These are phyloP conservation scores for Asteroscopus sphinx DNA, from an alignment of 2,888 invertebrate species.

Conservation along the genomic window DNA sequence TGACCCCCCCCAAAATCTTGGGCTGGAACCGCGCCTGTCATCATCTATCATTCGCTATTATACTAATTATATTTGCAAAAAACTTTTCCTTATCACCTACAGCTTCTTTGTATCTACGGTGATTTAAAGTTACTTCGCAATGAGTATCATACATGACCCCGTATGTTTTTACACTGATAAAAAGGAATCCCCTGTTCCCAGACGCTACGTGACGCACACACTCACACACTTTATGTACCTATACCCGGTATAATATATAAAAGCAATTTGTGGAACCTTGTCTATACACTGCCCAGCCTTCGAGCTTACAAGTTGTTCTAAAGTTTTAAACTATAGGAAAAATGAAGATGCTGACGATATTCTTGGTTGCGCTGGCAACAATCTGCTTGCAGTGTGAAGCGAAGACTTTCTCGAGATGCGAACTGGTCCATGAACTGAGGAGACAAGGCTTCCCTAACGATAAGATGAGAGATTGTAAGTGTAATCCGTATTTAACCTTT, in stretches of 20 bases:
- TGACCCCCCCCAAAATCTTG: too few relatives aligned
- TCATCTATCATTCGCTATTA: background rate
- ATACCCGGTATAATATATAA: slow-evolving; percentile 34
- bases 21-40: too few relatives aligned
- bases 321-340: slow-evolving; percentile 26
- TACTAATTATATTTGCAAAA: background rate
- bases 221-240: background rate
- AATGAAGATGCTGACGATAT: slow-evolving; percentile 41
- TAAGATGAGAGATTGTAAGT: slow-evolving; percentile 74
- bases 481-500: background rate
- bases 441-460: slow-evolving; percentile 72
- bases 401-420: slow-evolving; percentile 67
- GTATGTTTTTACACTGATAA: slow-evolving; percentile 34
- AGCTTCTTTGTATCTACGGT: background rate
- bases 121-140: slow-evolving; percentile 9
- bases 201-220: background rate
- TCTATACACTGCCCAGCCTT: slow-evolving; percentile 24
- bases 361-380: slow-evolving; percentile 40
- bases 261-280: slow-evolving; percentile 7
- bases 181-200: slow-evolving; percentile 52
- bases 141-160: slow-evolving; percentile 35
- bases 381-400: slow-evolving; percentile 54
- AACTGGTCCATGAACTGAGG: slow-evolving; percentile 67
- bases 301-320: slow-evolving; percentile 19
- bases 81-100: background rate